Percentiles rank a stretch among this genome's conserved stretches.
These are phyloP conservation scores for Melikaiella ostensackeni DNA, from an alignment of 2,888 invertebrate genomes.

Conservation along the genomic window DNA sequence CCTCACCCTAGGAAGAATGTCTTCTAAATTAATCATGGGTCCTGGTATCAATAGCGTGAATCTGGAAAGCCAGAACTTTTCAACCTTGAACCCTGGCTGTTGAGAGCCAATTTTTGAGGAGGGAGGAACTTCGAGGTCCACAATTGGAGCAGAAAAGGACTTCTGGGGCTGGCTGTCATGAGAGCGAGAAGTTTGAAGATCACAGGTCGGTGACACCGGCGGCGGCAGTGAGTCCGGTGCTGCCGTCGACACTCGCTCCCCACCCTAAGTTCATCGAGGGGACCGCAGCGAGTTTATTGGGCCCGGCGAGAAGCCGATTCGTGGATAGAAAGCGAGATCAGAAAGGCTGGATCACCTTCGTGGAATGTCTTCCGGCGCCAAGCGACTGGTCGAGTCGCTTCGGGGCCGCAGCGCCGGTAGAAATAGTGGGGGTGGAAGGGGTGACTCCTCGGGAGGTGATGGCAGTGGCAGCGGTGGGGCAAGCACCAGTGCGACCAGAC, in stretches of 20 bases:
- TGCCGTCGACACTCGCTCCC: constrained; percentile 48
- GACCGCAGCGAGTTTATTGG: constrained; percentile 8
- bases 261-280: constrained; percentile 6
- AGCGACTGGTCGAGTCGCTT: constrained; percentile 77
- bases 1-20: not conserved
- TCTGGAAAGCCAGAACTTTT: not conserved
- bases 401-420: constrained; percentile 71
- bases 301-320: constrained; percentile 42
- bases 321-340: constrained; percentile 55
- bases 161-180: constrained; percentile 32
- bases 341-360: constrained; percentile 76
- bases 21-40: not conserved
- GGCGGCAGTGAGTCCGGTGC: constrained; percentile 52
- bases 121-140: not conserved
- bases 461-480: constrained; percentile 66
- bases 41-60: not conserved
- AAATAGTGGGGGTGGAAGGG: constrained; percentile 57
- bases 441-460: constrained; percentile 60
- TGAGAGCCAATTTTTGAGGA: not conserved
- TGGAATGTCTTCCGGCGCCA: constrained; percentile 77
- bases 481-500: constrained; percentile 71
- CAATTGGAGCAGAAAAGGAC: not conserved
- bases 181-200: constrained; percentile 38
- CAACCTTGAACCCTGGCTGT: not conserved
- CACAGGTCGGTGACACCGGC: constrained; percentile 59